Base-by-base conservation (phyloP, 2,888 invertebrate genomes). In the Norana najaformis region DNA sequence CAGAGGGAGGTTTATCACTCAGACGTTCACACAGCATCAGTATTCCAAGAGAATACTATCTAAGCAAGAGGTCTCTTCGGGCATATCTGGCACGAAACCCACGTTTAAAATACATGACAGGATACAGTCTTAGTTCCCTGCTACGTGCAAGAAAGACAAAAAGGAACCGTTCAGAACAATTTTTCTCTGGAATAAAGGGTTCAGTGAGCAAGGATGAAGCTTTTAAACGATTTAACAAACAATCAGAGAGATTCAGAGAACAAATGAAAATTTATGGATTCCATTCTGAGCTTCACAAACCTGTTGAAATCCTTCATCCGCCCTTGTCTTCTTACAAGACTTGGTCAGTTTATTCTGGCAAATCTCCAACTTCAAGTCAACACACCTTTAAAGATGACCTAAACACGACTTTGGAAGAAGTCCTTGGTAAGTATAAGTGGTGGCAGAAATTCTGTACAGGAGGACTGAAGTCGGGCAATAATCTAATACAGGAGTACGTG, bases 401-500 rank as follows among this genome's bases (percentile, higher is more conserved):
- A 23, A 85, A 85, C 5, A 6, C 35, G 85, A 85, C 85, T 85
- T 37, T 85, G 85, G 35, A 36, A 36, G n/a, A 85, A 11, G 85
- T 85, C 13, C 23, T 85, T 85, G 37, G 37, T 37, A 85, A 36
- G 36, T 85, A 85, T 23, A 85, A 37, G 35, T 85, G 85, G 85
- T 85, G 85, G 85, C 85, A 85, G 85, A 85, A 85, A 23, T 85
- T 85, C 85, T 36, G 85, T 16, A 36, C 23, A 5, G 85, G 85
- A 35, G 36, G 36, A 36, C 36, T 85, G 85, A 36, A 36, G 88
- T 18, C 41, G 16, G 37, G 88, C 34, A 88, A 88, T 23, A 88
- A 88, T 34, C 88, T 88, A 6, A 88, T 88, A 39, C 88, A 88
- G n/a, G 88, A 88, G 34, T 47, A 88, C 35, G 88, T 88, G 41